phyloP scores from a whole-genome alignment of 2,888 invertebrate species.

The Drosophila anomelani region DNA sequence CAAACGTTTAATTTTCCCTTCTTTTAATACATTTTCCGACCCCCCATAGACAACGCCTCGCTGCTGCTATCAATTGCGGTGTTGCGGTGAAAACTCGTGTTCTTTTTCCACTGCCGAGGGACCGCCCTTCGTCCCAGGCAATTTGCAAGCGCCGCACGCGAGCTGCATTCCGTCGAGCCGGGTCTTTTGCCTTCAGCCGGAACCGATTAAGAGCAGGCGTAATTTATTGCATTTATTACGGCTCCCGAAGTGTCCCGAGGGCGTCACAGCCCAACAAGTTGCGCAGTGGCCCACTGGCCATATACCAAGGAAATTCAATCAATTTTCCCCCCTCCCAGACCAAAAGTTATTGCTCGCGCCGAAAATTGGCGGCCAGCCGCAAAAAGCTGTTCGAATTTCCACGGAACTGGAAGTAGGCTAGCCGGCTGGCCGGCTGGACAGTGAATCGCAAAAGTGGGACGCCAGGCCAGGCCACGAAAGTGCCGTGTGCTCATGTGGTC shows the following conservation, averaged over 20 bases:
- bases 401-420: slow-evolving; percentile 60
- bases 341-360: slow-evolving; percentile 54
- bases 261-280: slow-evolving; percentile 36
- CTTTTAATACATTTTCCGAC: neutral
- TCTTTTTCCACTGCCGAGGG: slow-evolving; percentile 21
- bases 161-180: slow-evolving; percentile 13
- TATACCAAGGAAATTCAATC: slow-evolving; percentile 52
- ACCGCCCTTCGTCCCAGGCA: slow-evolving; percentile 17
- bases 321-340: slow-evolving; percentile 50
- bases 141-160: slow-evolving; percentile 31
- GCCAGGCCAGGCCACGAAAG: slow-evolving; percentile 22
- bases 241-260: slow-evolving; percentile 15
- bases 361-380: slow-evolving; percentile 48
- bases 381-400: slow-evolving; percentile 46
- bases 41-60: neutral
- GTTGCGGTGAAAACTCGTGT: slow-evolving; percentile 16
- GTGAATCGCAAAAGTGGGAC: slow-evolving; percentile 56
- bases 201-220: slow-evolving; percentile 29
- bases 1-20: slow-evolving; percentile 1
- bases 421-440: slow-evolving; percentile 32
- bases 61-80: slow-evolving; percentile 3
- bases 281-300: slow-evolving; percentile 24
- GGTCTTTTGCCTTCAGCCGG: slow-evolving; percentile 21
- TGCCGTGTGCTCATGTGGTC: slow-evolving; percentile 46
- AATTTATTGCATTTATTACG: slow-evolving; percentile 41